Conservation (phyloP, 1,140 invertebrate genomes). For the Aricia agestis region DNA sequence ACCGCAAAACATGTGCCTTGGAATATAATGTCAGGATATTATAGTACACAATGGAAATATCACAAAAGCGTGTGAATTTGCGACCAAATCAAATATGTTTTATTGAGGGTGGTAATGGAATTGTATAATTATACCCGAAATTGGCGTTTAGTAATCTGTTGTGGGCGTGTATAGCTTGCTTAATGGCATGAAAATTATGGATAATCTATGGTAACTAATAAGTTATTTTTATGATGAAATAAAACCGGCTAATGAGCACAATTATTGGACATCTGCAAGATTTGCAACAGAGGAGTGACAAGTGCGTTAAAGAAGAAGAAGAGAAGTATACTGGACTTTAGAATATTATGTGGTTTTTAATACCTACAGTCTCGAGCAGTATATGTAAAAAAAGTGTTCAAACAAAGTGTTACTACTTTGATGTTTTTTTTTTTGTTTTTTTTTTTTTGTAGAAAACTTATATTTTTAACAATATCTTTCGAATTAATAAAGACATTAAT, state of each 20-base stretch:
- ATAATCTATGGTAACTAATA: background rate
- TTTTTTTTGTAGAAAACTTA: too few relatives aligned
- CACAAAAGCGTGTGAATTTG: slow-evolving; percentile 1
- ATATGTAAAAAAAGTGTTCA: too few relatives aligned
- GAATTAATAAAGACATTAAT: too few relatives aligned
- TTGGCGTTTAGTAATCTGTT: background rate
- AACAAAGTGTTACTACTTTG: too few relatives aligned
- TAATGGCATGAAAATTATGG: background rate
- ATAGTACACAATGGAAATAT: background rate
- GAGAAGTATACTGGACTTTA: too few relatives aligned
- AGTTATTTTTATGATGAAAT: background rate
- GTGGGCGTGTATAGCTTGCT: background rate
- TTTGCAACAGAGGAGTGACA: too few relatives aligned
- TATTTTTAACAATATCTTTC: too few relatives aligned
- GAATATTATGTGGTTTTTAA: too few relatives aligned
- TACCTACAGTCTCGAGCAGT: too few relatives aligned
- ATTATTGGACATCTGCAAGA: background rate
- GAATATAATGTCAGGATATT: background rate
- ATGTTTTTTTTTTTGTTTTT: too few relatives aligned
- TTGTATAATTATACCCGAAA: background rate
- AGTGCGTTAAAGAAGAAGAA: too few relatives aligned
- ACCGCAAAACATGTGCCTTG: background rate
- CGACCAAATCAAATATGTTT: background rate
- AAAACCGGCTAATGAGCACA: background rate
- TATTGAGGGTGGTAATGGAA: background rate